Conservation (phyloP, 2,888 invertebrate species). For the Pedicia rivosa region DNA sequence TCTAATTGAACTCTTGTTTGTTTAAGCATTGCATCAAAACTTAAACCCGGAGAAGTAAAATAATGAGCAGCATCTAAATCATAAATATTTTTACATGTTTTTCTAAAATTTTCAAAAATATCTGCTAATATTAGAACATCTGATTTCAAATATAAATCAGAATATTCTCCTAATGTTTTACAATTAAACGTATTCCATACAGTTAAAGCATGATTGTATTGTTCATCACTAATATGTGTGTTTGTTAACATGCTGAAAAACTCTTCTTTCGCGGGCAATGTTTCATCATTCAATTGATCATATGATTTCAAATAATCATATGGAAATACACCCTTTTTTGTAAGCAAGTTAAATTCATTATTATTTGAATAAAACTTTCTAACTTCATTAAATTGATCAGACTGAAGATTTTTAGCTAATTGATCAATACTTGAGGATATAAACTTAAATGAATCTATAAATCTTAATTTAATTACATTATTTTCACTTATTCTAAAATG, state of each 20-base stretch:
- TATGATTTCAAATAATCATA: conserved; percentile 17
- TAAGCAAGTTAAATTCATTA: no score
- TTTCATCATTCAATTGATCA: conserved; percentile 12
- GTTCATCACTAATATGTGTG: conserved; percentile 4
- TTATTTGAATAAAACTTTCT: no score
- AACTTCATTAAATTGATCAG: no score
- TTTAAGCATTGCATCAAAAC: conserved; percentile 20
- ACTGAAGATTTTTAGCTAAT: no score
- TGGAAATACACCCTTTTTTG: conserved; percentile 18
- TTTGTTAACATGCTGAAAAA: conserved; percentile 14
- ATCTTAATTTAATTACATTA: conserved; percentile 10
- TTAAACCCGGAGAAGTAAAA: conserved; percentile 17
- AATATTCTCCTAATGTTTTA: conserved; percentile 15
- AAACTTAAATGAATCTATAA: conserved; percentile 17
- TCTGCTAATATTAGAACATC: conserved; percentile 18
- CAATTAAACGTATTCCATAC: conserved; percentile 15
- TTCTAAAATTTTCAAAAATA: conserved; percentile 18
- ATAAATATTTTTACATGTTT: conserved; percentile 12
- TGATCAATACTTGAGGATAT: conserved; percentile 16
- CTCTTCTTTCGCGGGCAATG: conserved; percentile 10
- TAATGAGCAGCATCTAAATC: conserved; percentile 17
- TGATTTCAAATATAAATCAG: conserved; percentile 17
- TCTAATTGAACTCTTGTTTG: conserved; percentile 11
- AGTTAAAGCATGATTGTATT: conserved; percentile 13
- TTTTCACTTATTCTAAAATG: no score